Conservation (phyloP, 2,113 vertebrate species). For the Elaphurus davidianus region DNA sequence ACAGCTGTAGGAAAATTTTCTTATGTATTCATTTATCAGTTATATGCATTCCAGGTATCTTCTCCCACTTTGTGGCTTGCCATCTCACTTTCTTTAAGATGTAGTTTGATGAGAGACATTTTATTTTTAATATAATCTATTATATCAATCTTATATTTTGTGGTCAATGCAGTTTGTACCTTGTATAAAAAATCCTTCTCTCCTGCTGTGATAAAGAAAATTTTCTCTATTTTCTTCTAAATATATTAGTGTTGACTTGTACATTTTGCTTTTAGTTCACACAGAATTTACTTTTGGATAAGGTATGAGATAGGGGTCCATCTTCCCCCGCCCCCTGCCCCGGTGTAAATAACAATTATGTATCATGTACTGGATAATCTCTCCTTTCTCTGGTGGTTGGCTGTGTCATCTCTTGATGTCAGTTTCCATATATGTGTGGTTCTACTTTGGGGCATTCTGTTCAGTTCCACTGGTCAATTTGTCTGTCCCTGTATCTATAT, state of each 20-base stretch:
- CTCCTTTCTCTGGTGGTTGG: background rate
- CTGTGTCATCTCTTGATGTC: background rate
- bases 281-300: constrained; percentile 13
- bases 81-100: background rate
- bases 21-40: background rate
- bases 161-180: background rate
- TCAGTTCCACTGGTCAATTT: background rate
- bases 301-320: background rate
- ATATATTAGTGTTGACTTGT: background rate
- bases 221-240: background rate
- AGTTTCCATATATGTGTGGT: background rate
- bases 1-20: background rate
- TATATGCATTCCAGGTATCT: background rate
- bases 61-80: background rate
- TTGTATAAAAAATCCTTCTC: background rate
- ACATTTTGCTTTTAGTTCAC: constrained; percentile 8
- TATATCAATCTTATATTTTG: background rate
- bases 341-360: background rate
- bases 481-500: background rate
- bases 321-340: background rate
- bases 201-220: background rate
- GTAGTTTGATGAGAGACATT: background rate
- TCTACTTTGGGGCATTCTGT: background rate
- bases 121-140: constrained; percentile 10
- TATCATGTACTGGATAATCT: background rate